Evolutionary conservation across 2,797 vertebrate genomes (phyloP).

Genomic region (Limnodromus scolopaceus): DNA sequence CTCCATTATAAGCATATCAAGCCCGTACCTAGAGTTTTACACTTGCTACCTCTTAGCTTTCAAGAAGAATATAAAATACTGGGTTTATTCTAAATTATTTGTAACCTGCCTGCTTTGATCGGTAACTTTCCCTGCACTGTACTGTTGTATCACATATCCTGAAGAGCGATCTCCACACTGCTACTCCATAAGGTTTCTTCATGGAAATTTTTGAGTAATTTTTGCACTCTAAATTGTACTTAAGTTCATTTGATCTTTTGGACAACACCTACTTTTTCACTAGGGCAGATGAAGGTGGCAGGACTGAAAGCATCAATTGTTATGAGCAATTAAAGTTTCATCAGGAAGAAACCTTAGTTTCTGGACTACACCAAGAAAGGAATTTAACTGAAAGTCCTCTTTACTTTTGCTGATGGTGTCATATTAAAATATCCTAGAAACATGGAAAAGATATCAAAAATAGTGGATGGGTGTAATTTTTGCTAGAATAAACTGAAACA

Average conservation of each 20-base stretch:
- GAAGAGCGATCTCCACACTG: background rate
- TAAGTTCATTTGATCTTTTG: background rate
- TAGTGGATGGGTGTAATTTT: background rate
- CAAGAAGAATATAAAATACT: background rate
- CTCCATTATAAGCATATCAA: background rate
- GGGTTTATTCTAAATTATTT: background rate
- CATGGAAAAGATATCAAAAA: background rate
- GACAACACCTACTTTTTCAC: background rate
- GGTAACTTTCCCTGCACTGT: background rate
- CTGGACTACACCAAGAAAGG: background rate
- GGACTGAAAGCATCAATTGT: background rate
- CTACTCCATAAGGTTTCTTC: background rate
- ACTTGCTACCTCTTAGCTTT: background rate
- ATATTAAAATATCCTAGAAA: background rate
- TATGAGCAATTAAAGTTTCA: background rate
- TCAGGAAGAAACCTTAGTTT: background rate
- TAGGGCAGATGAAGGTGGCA: background rate
- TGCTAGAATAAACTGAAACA: background rate
- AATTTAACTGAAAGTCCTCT: background rate
- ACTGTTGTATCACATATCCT: background rate
- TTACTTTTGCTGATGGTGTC: background rate
- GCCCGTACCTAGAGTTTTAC: background rate
- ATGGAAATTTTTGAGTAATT: background rate
- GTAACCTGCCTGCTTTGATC: background rate
- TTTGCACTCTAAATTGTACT: background rate